Evolutionary conservation across 1,140 invertebrate species (phyloP).

Genomic region (Drosophila dunni): DNA sequence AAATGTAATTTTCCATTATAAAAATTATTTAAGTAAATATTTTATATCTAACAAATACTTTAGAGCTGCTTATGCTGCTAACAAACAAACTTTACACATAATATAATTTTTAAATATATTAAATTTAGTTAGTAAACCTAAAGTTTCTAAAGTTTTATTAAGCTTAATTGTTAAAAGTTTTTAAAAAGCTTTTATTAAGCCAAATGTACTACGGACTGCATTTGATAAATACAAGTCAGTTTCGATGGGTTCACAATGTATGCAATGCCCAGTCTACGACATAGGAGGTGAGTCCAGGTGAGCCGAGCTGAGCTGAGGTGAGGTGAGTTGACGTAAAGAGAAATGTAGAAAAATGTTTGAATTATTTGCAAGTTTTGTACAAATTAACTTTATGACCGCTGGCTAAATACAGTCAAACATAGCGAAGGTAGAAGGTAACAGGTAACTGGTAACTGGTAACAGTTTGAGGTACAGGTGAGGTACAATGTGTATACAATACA

Average conservation of each 20-base stretch:
- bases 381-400: conserved; percentile 82
- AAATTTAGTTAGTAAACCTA: too few species aligned
- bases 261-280: conserved; percentile 6
- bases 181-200: background rate
- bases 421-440: conserved; percentile 38
- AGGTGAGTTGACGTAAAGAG: background rate
- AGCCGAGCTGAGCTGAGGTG: background rate
- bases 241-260: background rate
- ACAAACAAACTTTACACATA: too few species aligned
- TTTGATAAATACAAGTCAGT: conserved; percentile 10
- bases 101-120: too few species aligned
- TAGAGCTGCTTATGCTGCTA: too few species aligned
- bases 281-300: background rate
- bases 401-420: conserved; percentile 82
- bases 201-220: background rate
- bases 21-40: too few species aligned
- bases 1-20: too few species aligned
- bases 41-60: too few species aligned
- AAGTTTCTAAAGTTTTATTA: too few species aligned
- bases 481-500: conserved; percentile 82
- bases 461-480: conserved; percentile 16
- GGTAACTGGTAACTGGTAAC: conserved; percentile 16
- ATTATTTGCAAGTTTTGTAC: conserved; percentile 82
- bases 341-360: conserved; percentile 50
- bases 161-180: too few species aligned